Base-by-base conservation (phyloP, 1,140 invertebrate genomes). In the Drosophila pallidifrons region DNA sequence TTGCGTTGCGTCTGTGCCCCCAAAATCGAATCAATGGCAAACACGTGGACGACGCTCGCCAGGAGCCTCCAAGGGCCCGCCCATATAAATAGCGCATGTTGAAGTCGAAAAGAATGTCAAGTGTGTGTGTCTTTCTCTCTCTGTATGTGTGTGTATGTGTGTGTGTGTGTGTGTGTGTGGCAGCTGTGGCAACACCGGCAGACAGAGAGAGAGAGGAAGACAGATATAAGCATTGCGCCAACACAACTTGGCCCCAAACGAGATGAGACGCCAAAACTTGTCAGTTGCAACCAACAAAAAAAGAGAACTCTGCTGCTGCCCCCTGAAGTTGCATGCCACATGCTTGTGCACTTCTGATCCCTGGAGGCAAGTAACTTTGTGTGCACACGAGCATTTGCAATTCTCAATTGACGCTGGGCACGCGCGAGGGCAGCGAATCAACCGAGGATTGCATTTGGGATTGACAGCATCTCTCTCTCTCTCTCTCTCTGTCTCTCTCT, bases 1-100 rank as follows among this genome's bases (percentile, higher is more conserved):
- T 35, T 7, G 5, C 6, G 0, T 8, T 47, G 28, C 46, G 2
- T 15, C 15, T 47, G 46, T 3, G 30, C 5, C 35, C 30, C 52
- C 11, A 58, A 67, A 72, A 67, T 51, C 52, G 63, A 72, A 72
- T 72, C 69, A 67, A 67, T 66, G 63, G 69, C 63, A 67, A 72
- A 67, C 63, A 72, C 63, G 68, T 55, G 54, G 51, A 30, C 10
- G 49, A 43, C 13, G 13, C 25, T 51, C 15, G 41, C 28, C 68
- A 13, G 41, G 5, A 28, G 11, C 35, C 28, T 16, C 46, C 16
- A 47, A 20, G 13, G 38, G 2, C 35, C 8, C 20, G 4, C 20
- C 8, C 68, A 49, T 65, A 71, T 41, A 71, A 65, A 65, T 57
- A 64, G 68, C 51, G 15, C 70, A 52, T 52, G 65, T 59, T 46